Percentiles rank a stretch among this genome's conserved stretches.
phyloP scores from a whole-genome alignment of 2,113 vertebrate species.

The Dolichotis patagonum region DNA sequence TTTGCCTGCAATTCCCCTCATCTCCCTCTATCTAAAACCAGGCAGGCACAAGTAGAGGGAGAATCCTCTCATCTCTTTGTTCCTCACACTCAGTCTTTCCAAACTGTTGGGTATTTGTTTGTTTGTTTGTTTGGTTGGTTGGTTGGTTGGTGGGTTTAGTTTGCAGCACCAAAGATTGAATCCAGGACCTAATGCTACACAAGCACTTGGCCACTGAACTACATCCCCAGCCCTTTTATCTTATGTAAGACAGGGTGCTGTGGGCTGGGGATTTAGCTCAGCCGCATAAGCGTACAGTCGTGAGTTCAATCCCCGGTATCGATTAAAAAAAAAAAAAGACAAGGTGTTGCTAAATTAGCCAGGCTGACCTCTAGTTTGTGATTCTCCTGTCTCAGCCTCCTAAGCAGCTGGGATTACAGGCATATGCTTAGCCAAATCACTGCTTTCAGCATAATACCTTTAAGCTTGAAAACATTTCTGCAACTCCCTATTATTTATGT shows the following conservation, averaged over 20 bases:
- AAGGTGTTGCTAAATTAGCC: background rate
- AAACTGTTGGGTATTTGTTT: background rate
- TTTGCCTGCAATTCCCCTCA: background rate
- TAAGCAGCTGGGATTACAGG: background rate
- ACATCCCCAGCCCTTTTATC: background rate
- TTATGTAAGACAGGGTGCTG: background rate
- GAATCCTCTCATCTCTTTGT: background rate
- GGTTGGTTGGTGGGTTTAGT: background rate
- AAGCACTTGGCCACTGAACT: background rate
- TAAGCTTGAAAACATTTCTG: background rate
- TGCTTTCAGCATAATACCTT: background rate
- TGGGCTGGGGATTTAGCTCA: too few relatives aligned
- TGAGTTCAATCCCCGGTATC: too few relatives aligned
- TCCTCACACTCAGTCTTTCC: background rate
- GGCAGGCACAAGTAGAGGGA: background rate
- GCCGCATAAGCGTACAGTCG: too few relatives aligned
- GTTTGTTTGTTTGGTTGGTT: background rate
- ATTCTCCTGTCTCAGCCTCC: background rate
- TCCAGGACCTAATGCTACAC: background rate
- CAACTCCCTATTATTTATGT: background rate
- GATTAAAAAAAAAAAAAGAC: too few relatives aligned
- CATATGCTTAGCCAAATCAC: background rate
- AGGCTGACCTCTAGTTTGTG: background rate
- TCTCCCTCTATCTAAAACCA: background rate
- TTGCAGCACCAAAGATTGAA: background rate